phyloP scores from a whole-genome alignment of 2,113 vertebrate species.

The Labeo catla region DNA sequence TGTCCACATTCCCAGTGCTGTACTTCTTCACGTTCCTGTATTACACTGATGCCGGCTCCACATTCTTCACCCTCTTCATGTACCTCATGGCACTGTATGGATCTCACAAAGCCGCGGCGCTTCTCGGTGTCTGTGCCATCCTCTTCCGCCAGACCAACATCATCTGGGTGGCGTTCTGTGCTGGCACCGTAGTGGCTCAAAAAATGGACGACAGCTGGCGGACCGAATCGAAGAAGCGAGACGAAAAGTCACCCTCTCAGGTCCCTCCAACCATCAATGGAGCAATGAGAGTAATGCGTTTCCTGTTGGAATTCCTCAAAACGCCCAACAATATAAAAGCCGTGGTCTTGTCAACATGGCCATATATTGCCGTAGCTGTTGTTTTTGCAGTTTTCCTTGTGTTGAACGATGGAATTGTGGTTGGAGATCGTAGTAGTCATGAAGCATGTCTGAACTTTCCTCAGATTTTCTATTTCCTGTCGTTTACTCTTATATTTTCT shows the following conservation, averaged over 20 bases:
- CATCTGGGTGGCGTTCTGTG: conserved; percentile 92
- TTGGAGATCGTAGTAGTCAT: conserved; percentile 90
- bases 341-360: conserved; percentile 81
- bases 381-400: conserved; percentile 81
- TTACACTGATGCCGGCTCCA: conserved; percentile 93
- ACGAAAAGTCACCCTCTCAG: conserved; percentile 76
- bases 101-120: conserved; percentile 88
- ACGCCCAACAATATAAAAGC: conserved; percentile 71
- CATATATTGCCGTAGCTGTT: conserved; percentile 76
- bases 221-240: conserved; percentile 84
- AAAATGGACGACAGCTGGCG: conserved; percentile 88
- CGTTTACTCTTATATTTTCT: conserved; percentile 87
- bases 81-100: conserved; percentile 96
- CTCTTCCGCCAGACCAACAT: conserved; percentile 97
- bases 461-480: conserved; percentile 93
- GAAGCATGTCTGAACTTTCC: conserved; percentile 91
- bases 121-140: conserved; percentile 88
- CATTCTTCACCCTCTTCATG: conserved; percentile 93
- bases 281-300: conserved; percentile 72
- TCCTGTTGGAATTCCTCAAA: conserved; percentile 76
- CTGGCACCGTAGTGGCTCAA: conserved; percentile 81
- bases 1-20: conserved; percentile 90
- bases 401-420: conserved; percentile 88
- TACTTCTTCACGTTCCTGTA: conserved; percentile 99
- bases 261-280: conserved; percentile 75